Base-by-base conservation (phyloP, 2,113 vertebrate species). In the Pelecanus crispus region DNA sequence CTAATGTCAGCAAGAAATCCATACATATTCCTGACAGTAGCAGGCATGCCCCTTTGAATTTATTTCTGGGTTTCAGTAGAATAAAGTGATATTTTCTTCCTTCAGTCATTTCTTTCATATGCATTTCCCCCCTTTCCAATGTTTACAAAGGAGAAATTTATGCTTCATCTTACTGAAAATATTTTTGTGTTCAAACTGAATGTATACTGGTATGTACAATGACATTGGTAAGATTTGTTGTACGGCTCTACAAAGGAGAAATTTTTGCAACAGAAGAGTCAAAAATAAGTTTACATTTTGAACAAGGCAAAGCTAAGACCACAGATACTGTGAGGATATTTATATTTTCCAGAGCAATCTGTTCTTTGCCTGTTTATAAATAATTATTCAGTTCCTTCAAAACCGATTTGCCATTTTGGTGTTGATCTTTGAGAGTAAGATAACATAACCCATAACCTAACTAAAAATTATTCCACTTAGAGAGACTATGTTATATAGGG, bases 1-100 rank as follows among this genome's bases (percentile, higher is more conserved):
- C 91, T 96, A 98, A 97, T 98, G 97, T 97, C 98, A 98, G 97
- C 92, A 96, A 96, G 96, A 98, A 98, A 98, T 98, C 98, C 88
- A 97, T 97, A 97, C 5, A 10, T 75, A 62, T 86, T 97, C 89
- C 91, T 94, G 45, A 90, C 72, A 95, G 91, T 74, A 70, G 66
- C 15, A 79, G 59, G 79, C 78, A 91, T 91, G 95, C 32, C 77
- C 93, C 96, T 88, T 95, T 62, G 50, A 85, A 61, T 96, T 97
- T 98, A 97, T 98, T 98, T 97, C 98, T 97, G 98, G 97, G 88
- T 86, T 98, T 93, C 92, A 82, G 70, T 56, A 94, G 92, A 98
- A 97, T 59, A 52, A 95, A 94, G 67, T 52, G 52, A 70, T 91
- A 96, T 95, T 92, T 92, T 70, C 59, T 81, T 75, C 36, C 44